These are phyloP conservation scores for Myzus persicae DNA, from an alignment of 1,140 invertebrate species.

Conservation along the genomic window DNA sequence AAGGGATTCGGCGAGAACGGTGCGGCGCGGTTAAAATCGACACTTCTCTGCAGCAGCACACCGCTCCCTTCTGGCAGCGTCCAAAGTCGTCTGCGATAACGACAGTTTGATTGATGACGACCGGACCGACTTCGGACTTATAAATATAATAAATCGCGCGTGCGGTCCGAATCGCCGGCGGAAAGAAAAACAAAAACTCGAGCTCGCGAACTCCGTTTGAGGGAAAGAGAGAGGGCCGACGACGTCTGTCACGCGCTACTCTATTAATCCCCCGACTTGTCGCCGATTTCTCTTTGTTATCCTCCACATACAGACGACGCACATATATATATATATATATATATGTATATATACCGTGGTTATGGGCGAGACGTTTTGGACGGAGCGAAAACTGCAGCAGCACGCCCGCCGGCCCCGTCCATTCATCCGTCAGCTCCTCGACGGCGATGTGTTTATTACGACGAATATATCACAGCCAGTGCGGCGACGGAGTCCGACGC, in stretches of 20 bases:
- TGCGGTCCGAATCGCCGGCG: background rate
- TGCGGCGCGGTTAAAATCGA: background rate
- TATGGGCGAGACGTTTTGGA: background rate
- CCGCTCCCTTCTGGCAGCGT: background rate
- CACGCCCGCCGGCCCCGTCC: background rate
- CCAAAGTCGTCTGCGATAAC: background rate
- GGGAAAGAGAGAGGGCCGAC: background rate
- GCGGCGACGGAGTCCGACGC: background rate
- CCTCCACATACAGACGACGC: background rate
- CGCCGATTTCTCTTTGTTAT: slow-evolving; percentile 52
- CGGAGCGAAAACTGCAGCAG: background rate
- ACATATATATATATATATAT: background rate
- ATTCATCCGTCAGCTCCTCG: background rate
- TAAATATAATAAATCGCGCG: background rate
- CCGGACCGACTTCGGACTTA: background rate
- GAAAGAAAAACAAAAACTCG: background rate
- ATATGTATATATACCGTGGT: background rate
- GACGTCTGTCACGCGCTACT: slow-evolving; percentile 18
- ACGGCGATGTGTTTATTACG: slow-evolving; percentile 42
- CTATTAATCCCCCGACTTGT: slow-evolving; percentile 11
- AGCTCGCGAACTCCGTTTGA: background rate
- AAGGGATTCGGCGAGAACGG: background rate
- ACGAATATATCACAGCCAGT: background rate
- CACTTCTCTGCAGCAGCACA: background rate
- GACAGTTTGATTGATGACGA: slow-evolving; percentile 56